A percentile compares a stretch with the other conserved stretches of the same genome.
Evolutionary conservation across 2,888 invertebrate species (phyloP).

Genomic region (Laspeyria flexula): DNA sequence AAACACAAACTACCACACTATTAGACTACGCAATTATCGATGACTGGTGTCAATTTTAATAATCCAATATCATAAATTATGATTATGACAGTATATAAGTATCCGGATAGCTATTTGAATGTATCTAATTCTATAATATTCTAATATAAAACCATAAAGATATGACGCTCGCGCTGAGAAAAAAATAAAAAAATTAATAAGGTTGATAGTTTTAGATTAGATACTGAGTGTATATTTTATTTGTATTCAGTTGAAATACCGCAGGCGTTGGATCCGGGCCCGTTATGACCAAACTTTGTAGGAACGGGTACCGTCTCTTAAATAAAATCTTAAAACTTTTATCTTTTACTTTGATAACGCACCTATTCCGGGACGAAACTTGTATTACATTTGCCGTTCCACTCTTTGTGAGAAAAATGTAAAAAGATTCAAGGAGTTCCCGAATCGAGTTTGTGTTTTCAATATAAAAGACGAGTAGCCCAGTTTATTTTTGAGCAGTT

Average conservation of each 20-base stretch:
- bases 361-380: constrained; percentile 60
- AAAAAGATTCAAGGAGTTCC: constrained; percentile 39
- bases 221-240: constrained; percentile 26
- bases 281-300: constrained; percentile 69
- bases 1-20: background rate
- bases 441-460: constrained; percentile 29
- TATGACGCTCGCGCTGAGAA: background rate
- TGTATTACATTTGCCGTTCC: constrained; percentile 51
- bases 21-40: background rate
- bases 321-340: constrained; percentile 80
- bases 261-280: constrained; percentile 36
- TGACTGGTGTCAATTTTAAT: background rate
- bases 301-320: constrained; percentile 60
- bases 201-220: constrained; percentile 18
- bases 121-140: too few relatives aligned
- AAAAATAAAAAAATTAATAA: constrained; percentile 5
- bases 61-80: constrained; percentile 8
- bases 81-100: constrained; percentile 7
- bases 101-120: background rate
- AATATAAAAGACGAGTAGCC: constrained; percentile 24
- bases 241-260: constrained; percentile 37
- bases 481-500: constrained; percentile 10
- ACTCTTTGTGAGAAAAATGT: constrained; percentile 43
- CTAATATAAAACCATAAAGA: constrained; percentile 7
- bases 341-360: constrained; percentile 72